Evolutionary conservation across 2,113 vertebrate species (phyloP).

Genomic region (Cyphomyrus discorhynchus): DNA sequence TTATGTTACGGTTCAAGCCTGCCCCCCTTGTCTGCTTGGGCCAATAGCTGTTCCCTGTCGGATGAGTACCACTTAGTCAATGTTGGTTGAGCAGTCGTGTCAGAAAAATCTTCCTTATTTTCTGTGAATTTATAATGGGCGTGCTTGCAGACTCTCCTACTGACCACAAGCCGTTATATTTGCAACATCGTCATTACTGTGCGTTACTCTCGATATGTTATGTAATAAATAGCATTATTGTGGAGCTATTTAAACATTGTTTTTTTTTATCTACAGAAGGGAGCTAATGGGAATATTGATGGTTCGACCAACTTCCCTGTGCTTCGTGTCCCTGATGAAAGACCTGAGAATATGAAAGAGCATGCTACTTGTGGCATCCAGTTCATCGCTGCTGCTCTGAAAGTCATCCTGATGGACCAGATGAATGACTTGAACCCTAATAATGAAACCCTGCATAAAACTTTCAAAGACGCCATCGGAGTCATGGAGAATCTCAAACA

Average conservation of each 20-base stretch:
- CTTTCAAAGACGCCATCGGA: not conserved
- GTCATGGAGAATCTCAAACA: not conserved
- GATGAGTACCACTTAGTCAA: not conserved
- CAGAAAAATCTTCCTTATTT: not conserved
- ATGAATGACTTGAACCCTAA: not conserved
- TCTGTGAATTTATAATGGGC: not conserved
- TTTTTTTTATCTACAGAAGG: constrained; percentile 22
- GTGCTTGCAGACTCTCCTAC: not conserved
- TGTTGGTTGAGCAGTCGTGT: not conserved
- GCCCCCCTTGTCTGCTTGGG: not conserved
- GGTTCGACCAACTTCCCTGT: constrained; percentile 36
- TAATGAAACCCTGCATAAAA: rapidly evolving
- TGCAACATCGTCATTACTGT: not conserved
- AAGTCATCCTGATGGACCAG: constrained; percentile 30
- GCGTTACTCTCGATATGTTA: not conserved
- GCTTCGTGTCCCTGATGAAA: constrained; percentile 21
- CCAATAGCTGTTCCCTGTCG: not conserved
- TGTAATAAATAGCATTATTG: not conserved
- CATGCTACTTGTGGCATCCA: constrained; percentile 36
- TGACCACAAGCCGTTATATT: not conserved
- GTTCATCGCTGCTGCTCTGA: constrained; percentile 38
- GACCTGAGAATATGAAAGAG: not conserved
- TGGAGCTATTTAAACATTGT: not conserved
- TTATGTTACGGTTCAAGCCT: not conserved
- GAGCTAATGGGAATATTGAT: constrained; percentile 24